A percentile compares a stretch with the other conserved stretches of the same genome.
Conservation (phyloP, 2,888 invertebrate species). For the Marronus borbonicus region DNA sequence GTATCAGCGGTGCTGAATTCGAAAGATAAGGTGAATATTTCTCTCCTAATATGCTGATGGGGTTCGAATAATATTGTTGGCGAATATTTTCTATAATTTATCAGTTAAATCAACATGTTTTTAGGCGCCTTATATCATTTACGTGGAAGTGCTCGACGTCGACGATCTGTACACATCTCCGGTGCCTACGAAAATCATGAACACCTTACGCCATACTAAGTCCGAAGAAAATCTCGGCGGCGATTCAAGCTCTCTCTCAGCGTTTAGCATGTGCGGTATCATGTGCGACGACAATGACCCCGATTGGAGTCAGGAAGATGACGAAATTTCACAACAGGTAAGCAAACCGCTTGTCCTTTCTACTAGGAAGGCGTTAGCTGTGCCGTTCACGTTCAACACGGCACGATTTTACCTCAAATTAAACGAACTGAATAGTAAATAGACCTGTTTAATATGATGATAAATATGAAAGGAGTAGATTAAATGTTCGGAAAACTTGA, state of each 20-base stretch:
- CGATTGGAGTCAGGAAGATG: constrained; percentile 96
- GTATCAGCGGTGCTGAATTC: constrained; percentile 98
- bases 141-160: constrained; percentile 96
- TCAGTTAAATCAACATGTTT: constrained; percentile 52
- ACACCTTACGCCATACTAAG: constrained; percentile 90
- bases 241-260: constrained; percentile 68
- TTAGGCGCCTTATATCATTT: constrained; percentile 97
- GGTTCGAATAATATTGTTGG: too few species aligned
- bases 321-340: constrained; percentile 89
- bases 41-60: too few species aligned
- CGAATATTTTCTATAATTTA: not conserved
- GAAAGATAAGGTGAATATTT: constrained; percentile 87
- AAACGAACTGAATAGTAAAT: not conserved
- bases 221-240: constrained; percentile 90
- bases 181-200: constrained; percentile 91
- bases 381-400: not conserved
- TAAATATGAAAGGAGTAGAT: too few species aligned
- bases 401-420: not conserved
- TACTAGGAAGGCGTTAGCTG: not conserved
- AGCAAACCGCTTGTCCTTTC: constrained; percentile 38
- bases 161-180: constrained; percentile 87
- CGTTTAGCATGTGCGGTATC: constrained; percentile 74
- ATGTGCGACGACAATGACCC: constrained; percentile 75
- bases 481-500: too few species aligned
- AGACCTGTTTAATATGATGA: not conserved